Percentiles rank a stretch among this genome's conserved stretches.
phyloP scores from a whole-genome alignment of 2,797 vertebrate species.

The Chiroxiphia lanceolata region DNA sequence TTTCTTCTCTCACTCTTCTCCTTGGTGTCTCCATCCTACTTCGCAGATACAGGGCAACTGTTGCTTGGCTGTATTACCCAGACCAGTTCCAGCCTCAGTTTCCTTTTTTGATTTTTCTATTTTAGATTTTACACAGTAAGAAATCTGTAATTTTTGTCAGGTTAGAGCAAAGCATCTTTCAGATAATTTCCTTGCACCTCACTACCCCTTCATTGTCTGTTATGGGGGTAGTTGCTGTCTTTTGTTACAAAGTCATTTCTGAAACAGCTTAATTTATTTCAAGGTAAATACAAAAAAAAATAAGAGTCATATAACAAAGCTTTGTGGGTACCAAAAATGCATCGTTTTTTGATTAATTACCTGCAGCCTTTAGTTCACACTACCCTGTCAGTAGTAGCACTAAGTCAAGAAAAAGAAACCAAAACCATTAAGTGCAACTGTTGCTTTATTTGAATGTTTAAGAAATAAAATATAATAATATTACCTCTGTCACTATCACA shows the following conservation, averaged over 20 bases:
- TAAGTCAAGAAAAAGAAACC: not conserved
- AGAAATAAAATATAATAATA: not conserved
- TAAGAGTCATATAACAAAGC: not conserved
- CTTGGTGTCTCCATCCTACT: not conserved
- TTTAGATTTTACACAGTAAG: not conserved
- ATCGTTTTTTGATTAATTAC: not conserved
- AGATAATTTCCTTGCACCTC: not conserved
- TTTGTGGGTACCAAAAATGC: not conserved
- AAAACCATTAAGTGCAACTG: not conserved
- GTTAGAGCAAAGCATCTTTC: not conserved
- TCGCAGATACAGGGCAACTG: fast-evolving
- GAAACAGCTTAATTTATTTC: not conserved
- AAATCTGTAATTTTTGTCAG: not conserved
- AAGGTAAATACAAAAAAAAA: not conserved
- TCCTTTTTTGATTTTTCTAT: not conserved
- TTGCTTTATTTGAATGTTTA: not conserved
- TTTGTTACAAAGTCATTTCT: not conserved
- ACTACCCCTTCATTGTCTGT: not conserved
- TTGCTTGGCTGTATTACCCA: not conserved
- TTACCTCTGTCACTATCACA: not conserved
- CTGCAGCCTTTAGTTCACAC: not conserved
- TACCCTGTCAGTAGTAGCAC: not conserved
- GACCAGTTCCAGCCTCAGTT: not conserved
- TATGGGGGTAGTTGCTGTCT: not conserved
- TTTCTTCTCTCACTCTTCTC: not conserved